Conservation (phyloP, 1,140 invertebrate species). For the Cydia amplana region DNA sequence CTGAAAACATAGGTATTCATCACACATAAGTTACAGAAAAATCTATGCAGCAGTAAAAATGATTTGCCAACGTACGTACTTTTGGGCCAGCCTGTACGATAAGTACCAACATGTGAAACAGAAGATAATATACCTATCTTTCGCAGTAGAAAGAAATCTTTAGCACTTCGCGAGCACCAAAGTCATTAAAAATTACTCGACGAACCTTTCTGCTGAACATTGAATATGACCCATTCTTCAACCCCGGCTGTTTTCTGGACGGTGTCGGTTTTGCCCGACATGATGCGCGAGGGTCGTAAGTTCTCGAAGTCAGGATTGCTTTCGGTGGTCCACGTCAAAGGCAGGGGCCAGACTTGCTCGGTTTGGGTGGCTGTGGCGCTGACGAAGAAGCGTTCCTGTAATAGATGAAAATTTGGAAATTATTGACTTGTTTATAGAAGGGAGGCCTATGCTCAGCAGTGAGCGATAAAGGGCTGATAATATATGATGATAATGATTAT, state of each 20-base stretch:
- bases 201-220: conserved; percentile 84
- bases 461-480: too few species aligned
- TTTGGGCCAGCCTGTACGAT: too few species aligned
- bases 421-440: too few species aligned
- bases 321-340: conserved; percentile 81
- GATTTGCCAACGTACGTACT: too few species aligned
- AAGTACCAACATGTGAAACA: too few species aligned
- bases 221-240: conserved; percentile 85
- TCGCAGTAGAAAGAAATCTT: too few species aligned
- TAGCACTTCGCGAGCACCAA: neutral
- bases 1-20: conserved; percentile 65
- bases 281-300: conserved; percentile 69
- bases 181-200: neutral
- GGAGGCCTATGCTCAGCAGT: too few species aligned
- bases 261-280: conserved; percentile 64
- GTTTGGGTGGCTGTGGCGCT: conserved; percentile 51
- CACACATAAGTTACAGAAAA: neutral
- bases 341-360: conserved; percentile 80
- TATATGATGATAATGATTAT: too few species aligned
- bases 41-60: too few species aligned
- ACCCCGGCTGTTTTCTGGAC: conserved; percentile 49
- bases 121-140: too few species aligned
- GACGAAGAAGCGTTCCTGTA: conserved; percentile 68
- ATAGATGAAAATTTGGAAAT: neutral
- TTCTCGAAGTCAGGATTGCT: conserved; percentile 80